Evolutionary conservation across 1,140 invertebrate species (phyloP), one percentile per base, ranked within the genome.

Genomic region (Pseudomyrmex pallidus): DNA sequence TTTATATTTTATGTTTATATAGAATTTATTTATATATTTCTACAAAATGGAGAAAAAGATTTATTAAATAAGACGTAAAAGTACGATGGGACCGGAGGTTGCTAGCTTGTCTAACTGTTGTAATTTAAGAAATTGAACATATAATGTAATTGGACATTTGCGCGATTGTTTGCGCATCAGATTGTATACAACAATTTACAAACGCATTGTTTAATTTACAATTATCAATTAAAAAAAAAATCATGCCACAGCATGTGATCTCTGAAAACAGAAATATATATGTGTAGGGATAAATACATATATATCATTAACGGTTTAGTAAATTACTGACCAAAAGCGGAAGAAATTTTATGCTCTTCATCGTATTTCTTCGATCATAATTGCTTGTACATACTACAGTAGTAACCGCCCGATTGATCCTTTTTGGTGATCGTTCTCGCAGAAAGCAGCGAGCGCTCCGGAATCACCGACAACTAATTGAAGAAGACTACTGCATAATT

Each of bases 11-110:
- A 63, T 48, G 56, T 63, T 62, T 62, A 68, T 68, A 73, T 44
- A 59, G 44, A 44, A 73, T 61, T 59, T 74, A 74, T 74, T 59
- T 74, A 61, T 59, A 72, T 90, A 35, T 35, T 84, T 89, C 74
- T 90, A 89, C 88, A 91, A 87, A 87, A 87, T 83, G 70, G 62
- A 61, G 85, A 78, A 74, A 64, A 61, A 74, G 70, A 68, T 80
- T 76, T 82, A 54, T 52, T 67, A 84, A 70, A 52, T 78, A 89
- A 80, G 62, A 72, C 68, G 64, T 73, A 84, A 48, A 74, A 72
- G 35, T 74, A 76, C 83, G 48, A 15, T 44, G 74, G 54, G 54
- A 54, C 74, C 54, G 64, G 56, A 86, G 12, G 17, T 54, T 66
- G 22, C 44, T 35, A 15, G n/a, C 25, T 67, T 61, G 20, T 56